phyloP scores from a whole-genome alignment of 2,888 invertebrate species.

The Bruchidius siliquastri region DNA sequence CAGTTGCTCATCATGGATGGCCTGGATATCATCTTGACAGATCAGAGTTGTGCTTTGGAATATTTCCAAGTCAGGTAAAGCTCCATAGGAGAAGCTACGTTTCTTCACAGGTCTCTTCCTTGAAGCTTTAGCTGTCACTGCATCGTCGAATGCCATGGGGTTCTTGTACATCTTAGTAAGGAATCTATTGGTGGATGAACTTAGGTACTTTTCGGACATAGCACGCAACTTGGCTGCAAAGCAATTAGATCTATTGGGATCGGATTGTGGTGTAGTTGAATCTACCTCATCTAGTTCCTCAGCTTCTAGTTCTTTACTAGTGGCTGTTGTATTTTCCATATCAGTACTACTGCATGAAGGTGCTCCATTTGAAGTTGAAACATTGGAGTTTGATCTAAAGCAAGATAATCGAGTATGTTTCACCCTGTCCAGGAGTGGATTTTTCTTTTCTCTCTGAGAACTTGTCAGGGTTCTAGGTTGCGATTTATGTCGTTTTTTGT shows the following conservation, averaged over 20 bases:
- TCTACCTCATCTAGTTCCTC: constrained; percentile 9
- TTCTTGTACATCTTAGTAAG: constrained; percentile 63
- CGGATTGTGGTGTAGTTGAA: constrained; percentile 12
- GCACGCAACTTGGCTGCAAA: constrained; percentile 65
- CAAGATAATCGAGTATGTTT: constrained; percentile 67
- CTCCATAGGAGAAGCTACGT: constrained; percentile 71
- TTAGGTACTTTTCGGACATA: constrained; percentile 69
- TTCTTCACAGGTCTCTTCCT: constrained; percentile 48
- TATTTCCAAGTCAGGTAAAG: constrained; percentile 67
- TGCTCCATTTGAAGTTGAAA: constrained; percentile 48
- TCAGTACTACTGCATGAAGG: constrained; percentile 25
- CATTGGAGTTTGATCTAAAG: constrained; percentile 56
- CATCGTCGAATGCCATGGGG: constrained; percentile 39
- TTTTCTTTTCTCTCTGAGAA: constrained; percentile 58
- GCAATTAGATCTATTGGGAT: constrained; percentile 52
- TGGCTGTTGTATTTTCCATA: constrained; percentile 8
- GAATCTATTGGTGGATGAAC: constrained; percentile 64
- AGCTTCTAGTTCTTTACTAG: constrained; percentile 11
- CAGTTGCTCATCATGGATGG: constrained; percentile 48
- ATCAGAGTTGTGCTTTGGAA: constrained; percentile 59
- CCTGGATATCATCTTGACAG: constrained; percentile 58
- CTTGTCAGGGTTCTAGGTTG: constrained; percentile 48
- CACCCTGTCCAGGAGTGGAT: constrained; percentile 66
- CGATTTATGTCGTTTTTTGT: constrained; percentile 51
- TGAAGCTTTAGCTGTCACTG: constrained; percentile 29